phyloP scores from a whole-genome alignment of 1,140 invertebrate genomes.

The Drosophila busckii region DNA sequence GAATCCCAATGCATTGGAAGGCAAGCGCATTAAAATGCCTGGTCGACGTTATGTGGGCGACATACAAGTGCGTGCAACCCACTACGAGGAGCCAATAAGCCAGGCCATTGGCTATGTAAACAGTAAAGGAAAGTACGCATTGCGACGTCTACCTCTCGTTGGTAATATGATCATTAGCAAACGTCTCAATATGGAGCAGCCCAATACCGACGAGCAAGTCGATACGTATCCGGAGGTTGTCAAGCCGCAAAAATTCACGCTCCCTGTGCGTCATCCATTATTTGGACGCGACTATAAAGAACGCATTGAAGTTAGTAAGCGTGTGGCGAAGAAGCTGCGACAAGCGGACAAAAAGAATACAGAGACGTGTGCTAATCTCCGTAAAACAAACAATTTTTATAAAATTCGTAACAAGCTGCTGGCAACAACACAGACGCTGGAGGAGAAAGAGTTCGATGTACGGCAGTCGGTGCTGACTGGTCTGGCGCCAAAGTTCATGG shows the following conservation, averaged over 20 bases:
- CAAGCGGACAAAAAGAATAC: slow-evolving; percentile 9
- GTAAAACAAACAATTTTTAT: slow-evolving; percentile 32
- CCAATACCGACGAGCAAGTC: neutral
- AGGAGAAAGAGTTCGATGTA: slow-evolving; percentile 49
- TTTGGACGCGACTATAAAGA: slow-evolving; percentile 42
- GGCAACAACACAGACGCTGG: slow-evolving; percentile 28
- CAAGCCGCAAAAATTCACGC: slow-evolving; percentile 6
- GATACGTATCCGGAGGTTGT: neutral
- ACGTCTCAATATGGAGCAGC: slow-evolving; percentile 21
- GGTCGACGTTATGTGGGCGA: slow-evolving; percentile 40
- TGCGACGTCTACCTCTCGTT: slow-evolving; percentile 13
- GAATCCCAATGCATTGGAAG: slow-evolving; percentile 5
- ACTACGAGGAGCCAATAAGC: neutral
- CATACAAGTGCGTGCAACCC: slow-evolving; percentile 25
- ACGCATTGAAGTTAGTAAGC: slow-evolving; percentile 26
- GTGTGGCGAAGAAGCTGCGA: neutral
- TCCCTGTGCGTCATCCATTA: slow-evolving; percentile 48
- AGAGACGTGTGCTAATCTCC: neutral
- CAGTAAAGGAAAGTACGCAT: slow-evolving; percentile 23
- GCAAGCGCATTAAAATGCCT: slow-evolving; percentile 47
- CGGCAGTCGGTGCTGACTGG: slow-evolving; percentile 54
- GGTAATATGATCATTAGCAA: slow-evolving; percentile 39
- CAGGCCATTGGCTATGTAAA: slow-evolving; percentile 41
- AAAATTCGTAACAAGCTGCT: slow-evolving; percentile 24
- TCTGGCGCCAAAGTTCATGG: slow-evolving; percentile 33